phyloP scores from a whole-genome alignment of 2,888 invertebrate genomes.

The Pammene fasciana region DNA sequence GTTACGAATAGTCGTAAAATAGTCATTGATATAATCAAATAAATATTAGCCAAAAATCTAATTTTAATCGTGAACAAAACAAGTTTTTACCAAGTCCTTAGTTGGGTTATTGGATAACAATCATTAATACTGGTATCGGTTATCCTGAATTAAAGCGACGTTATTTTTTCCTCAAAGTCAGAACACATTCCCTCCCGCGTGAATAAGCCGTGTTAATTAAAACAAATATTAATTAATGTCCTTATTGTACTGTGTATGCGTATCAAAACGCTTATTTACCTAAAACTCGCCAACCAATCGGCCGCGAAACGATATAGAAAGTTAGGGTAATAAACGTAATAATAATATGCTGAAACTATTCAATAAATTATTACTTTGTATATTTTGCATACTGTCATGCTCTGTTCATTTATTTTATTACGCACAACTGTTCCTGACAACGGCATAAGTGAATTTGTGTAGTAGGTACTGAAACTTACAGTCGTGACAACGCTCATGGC shows the following conservation, averaged over 20 bases:
- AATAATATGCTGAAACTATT: not conserved
- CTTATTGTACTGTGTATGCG: constrained; percentile 5
- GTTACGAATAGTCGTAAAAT: too few relatives aligned
- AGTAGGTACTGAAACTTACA: constrained; percentile 30
- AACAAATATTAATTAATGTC: constrained; percentile 15
- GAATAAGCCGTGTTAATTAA: not conserved
- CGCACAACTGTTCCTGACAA: constrained; percentile 22
- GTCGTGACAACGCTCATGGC: constrained; percentile 45
- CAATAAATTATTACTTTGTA: not conserved
- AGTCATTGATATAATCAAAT: too few relatives aligned
- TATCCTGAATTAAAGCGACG: not conserved
- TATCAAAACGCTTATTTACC: constrained; percentile 12
- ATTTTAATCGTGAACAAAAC: too few relatives aligned
- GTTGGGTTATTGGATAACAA: too few relatives aligned
- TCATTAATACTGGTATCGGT: too few relatives aligned
- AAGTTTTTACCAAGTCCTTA: too few relatives aligned
- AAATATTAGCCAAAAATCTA: too few relatives aligned
- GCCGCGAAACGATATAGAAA: not conserved
- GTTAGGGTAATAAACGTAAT: not conserved
- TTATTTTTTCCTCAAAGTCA: not conserved
- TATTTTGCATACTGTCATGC: constrained; percentile 3
- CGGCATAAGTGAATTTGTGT: constrained; percentile 27
- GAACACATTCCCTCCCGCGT: not conserved
- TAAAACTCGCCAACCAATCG: not conserved
- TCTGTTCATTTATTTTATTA: constrained; percentile 9